Base-by-base conservation (phyloP, 2,113 vertebrate species). In the Pontoporia blainvillei region DNA sequence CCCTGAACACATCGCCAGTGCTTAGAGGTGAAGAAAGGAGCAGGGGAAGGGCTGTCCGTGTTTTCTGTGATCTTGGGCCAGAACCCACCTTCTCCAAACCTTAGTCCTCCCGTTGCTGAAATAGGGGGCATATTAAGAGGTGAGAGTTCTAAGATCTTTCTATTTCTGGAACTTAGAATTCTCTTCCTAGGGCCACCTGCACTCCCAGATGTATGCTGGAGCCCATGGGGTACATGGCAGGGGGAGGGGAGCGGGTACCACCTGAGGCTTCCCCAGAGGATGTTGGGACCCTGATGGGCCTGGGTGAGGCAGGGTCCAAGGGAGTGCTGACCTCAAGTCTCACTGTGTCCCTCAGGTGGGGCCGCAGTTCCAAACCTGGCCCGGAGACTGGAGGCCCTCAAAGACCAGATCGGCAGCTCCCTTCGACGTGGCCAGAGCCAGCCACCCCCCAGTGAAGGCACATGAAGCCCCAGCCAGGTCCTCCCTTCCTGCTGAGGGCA, bases 301-400 rank as follows among this genome's bases (percentile, higher is more conserved):
- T 44, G 39, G 79, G 10, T 6, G 3, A 25, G 49, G 49, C 25
- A 25, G 34, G 49, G 17, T 15, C 46, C 5, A 0, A 36, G 12
- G 52, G 23, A 41, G 20, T 3, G 8, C 57, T 46, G 52, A 34
- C 44, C 76, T 83, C 1, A 2, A 49, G n/a, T 69, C 31, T 79
- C 41, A 8, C 44, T 1, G 0, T 92, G 41, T 7, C 66, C 27
- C 62, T 59, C 46, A 97, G 96, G 93, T 44, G 75, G 62, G 18
- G 36, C 94, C 6, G 34, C 92, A 2, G n/a, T 54, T 18, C 59
- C 97, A 0, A 20, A 97, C 91, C 93, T 95, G 57, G 94, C 86
- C 34, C 96, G 54, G 86, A 95, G 93, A 4, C 96, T 78, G 27
- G 98, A 96, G 69, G 98, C 98, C 94, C 96, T 98, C 96, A 97